Evolutionary conservation across 2,888 invertebrate genomes (phyloP).

Genomic region (Nymphalis urticae): DNA sequence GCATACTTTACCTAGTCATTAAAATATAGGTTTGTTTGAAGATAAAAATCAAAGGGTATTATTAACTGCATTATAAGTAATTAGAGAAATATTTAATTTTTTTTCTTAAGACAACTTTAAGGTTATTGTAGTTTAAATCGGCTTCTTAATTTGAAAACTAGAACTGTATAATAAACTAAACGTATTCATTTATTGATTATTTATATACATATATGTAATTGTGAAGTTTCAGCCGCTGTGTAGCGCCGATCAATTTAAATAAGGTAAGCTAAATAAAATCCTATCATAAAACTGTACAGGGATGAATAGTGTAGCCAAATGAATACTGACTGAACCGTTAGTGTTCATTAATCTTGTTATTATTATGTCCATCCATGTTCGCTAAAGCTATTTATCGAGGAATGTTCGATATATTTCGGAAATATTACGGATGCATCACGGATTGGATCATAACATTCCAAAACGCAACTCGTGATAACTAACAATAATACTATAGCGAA

Average conservation of each 20-base stretch:
- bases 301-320: not conserved
- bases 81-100: not conserved
- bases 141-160: too few relatives aligned
- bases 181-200: too few relatives aligned
- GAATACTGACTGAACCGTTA: too few relatives aligned
- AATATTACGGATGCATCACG: not conserved
- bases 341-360: too few relatives aligned
- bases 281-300: conserved; percentile 12
- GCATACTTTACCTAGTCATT: conserved; percentile 10
- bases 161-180: too few relatives aligned
- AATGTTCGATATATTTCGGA: not conserved
- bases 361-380: too few relatives aligned
- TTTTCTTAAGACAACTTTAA: not conserved
- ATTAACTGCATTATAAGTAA: not conserved
- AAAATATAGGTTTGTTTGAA: not conserved
- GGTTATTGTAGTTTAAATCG: too few relatives aligned
- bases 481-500: too few relatives aligned
- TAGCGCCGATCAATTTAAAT: not conserved
- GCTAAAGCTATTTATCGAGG: too few relatives aligned
- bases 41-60: not conserved
- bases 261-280: not conserved
- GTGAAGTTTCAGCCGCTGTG: too few relatives aligned
- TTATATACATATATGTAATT: too few relatives aligned
- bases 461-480: too few relatives aligned
- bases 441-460: not conserved